phyloP scores from a whole-genome alignment of 1,140 invertebrate genomes.

The Acromyrmex heyeri region DNA sequence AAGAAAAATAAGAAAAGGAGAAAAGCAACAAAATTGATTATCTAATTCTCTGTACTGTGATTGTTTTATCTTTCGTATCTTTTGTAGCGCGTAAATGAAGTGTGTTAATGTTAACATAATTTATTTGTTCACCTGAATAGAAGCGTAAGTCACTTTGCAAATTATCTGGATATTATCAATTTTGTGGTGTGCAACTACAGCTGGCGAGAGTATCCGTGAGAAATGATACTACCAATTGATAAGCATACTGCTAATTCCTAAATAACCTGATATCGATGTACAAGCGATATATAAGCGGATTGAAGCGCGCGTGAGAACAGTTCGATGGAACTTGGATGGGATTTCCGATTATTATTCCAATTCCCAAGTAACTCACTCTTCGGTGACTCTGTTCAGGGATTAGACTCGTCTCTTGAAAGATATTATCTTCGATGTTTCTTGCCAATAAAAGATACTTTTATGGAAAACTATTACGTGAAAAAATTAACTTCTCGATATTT shows the following conservation, averaged over 20 bases:
- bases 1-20: neutral
- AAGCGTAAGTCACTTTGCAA: neutral
- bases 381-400: conserved; percentile 17
- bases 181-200: conserved; percentile 2
- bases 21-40: neutral
- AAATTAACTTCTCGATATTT: neutral
- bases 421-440: conserved; percentile 44
- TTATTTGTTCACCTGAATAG: neutral
- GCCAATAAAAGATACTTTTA: conserved; percentile 12
- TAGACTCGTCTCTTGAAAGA: conserved; percentile 43
- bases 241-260: conserved; percentile 33
- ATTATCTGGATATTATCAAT: conserved; percentile 46
- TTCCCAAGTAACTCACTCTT: conserved; percentile 49
- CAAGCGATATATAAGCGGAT: conserved; percentile 26
- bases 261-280: conserved; percentile 29
- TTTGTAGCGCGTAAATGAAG: neutral
- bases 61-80: neutral
- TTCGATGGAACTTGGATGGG: conserved; percentile 64
- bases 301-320: conserved; percentile 2
- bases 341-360: conserved; percentile 69
- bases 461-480: neutral
- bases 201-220: neutral
- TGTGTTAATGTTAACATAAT: neutral
- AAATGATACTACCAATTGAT: conserved; percentile 39
- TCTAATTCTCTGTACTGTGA: neutral